Base-by-base conservation (phyloP, 2,888 invertebrate species). In the Gymnosoma rotundatum region DNA sequence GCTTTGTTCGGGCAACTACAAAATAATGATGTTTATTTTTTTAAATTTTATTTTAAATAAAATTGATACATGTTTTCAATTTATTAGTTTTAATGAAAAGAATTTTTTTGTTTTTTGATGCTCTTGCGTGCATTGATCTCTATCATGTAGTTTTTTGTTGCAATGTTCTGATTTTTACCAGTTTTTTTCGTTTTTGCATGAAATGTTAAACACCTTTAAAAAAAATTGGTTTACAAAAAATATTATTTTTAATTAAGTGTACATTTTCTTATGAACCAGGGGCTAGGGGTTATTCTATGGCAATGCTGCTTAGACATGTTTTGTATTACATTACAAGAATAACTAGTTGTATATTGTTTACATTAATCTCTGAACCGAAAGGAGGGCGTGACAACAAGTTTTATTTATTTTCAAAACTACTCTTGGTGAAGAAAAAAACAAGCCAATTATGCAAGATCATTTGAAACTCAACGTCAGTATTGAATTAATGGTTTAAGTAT, bases 101-200 rank as follows among this genome's bases (percentile, higher is more conserved):
- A 54, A 10, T 21, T 21, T 32, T 16, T 56, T 25, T 56, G 25
- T 21, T 16, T 7, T 16, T 52, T 7, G 3, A 52, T 42, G 4
- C 8, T 20, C 9, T 61, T 12, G 60, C 61, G 61, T 73, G 50
- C 72, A 61, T 61, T 73, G 72, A 73, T 73, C 72, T 73, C 38
- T 16, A 61, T 61, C 20, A 36, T 21, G 32, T 36, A 32, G 18
- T 48, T 48, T 72, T 20, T 12, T 42, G 6, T 8, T 20, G 16
- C 4, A n/a, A n/a, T 21, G 38, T 73, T 61, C 32, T 72, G n/a
- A n/a, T n/a, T n/a, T n/a, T n/a, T n/a, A n/a, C n/a, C n/a, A n/a
- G n/a, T n/a, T n/a, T n/a, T n/a, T n/a, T n/a, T n/a, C n/a, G n/a
- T n/a, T n/a, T 67, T 58, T 70, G 21, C 10, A 3, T 12, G 16